A percentile compares a stretch with the other conserved stretches of the same genome.
These are phyloP conservation scores for Anniella stebbinsi DNA, from an alignment of 2,797 vertebrate genomes.

Conservation along the genomic window DNA sequence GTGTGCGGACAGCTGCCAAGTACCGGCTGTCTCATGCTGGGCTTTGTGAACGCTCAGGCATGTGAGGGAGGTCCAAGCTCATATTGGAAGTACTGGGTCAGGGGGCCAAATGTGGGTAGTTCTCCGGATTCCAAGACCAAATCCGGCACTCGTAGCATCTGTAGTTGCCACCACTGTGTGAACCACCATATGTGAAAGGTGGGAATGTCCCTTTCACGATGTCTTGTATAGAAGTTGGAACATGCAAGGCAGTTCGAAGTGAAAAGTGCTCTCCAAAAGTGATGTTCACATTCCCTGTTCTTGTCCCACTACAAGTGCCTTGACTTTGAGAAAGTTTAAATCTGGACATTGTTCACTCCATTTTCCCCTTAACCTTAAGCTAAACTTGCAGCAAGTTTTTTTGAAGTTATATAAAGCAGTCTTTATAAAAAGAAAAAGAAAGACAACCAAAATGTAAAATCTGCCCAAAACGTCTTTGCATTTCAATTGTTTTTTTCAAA, in stretches of 20 bases:
- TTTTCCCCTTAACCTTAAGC: conserved; percentile 35
- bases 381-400: conserved; percentile 35
- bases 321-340: not conserved
- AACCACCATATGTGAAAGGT: not conserved
- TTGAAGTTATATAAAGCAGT: conserved; percentile 2
- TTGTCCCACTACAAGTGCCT: not conserved
- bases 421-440: conserved; percentile 24
- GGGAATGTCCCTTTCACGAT: not conserved
- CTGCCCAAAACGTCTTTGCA: conserved; percentile 52
- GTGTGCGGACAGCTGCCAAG: too few species aligned
- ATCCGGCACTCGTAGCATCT: too few species aligned
- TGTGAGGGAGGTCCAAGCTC: too few species aligned
- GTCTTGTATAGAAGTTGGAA: not conserved
- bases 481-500: conserved; percentile 66
- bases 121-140: too few species aligned
- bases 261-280: not conserved
- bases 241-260: not conserved
- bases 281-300: too few species aligned
- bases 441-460: conserved; percentile 45
- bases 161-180: not conserved
- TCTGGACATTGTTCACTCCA: not conserved
- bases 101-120: too few species aligned
- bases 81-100: too few species aligned
- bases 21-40: too few species aligned
- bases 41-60: too few species aligned